Evolutionary conservation across 2,113 vertebrate species (phyloP).

Genomic region (Egretta garzetta): DNA sequence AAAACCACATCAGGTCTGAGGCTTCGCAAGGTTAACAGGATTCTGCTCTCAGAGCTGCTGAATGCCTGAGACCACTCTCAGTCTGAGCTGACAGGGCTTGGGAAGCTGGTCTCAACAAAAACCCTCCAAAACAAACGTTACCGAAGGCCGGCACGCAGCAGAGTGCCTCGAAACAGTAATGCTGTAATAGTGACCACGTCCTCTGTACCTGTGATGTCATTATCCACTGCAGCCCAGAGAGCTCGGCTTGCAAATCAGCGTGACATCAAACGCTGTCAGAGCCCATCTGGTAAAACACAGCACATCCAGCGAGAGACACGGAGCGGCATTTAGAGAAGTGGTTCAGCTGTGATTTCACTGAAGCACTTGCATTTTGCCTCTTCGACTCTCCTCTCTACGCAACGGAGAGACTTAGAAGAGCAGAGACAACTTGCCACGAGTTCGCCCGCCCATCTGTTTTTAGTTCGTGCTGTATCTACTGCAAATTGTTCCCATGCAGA

Average conservation of each 20-base stretch:
- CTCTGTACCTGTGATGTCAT: background rate
- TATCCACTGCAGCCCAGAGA: background rate
- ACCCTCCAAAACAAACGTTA: background rate
- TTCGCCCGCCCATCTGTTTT: background rate
- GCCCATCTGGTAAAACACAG: background rate
- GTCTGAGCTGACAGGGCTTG: background rate
- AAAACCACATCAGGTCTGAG: background rate
- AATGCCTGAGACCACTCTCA: background rate
- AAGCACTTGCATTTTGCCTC: background rate
- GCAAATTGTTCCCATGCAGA: background rate
- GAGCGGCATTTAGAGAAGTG: background rate
- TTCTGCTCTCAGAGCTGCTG: background rate
- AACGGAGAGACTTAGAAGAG: background rate
- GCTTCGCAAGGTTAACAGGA: rapidly evolving
- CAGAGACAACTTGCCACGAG: background rate
- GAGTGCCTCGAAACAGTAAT: background rate
- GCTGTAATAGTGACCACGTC: rapidly evolving
- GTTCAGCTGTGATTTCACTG: background rate
- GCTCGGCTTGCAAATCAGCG: background rate
- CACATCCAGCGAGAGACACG: rapidly evolving
- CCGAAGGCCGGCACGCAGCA: background rate
- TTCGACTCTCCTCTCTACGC: background rate
- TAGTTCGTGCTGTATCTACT: background rate
- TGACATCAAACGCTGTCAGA: background rate
- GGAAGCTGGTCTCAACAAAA: background rate